Conservation (phyloP, 1,140 invertebrate genomes). For the Cheumatopsyche charites region DNA sequence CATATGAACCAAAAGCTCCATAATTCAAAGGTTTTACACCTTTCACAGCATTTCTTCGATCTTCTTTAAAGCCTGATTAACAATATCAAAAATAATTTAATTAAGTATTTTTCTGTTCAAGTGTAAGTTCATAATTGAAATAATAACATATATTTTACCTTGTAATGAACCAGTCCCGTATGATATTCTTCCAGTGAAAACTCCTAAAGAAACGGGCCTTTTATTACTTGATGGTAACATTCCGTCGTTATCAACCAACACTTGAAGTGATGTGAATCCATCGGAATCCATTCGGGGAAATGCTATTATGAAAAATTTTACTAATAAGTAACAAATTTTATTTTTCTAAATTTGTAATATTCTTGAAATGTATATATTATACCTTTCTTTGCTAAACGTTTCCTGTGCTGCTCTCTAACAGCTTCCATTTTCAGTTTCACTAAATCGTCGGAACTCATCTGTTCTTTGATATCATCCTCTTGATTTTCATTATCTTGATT, state of each 20-base stretch:
- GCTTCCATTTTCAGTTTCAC: constrained; percentile 61
- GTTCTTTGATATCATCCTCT: constrained; percentile 50
- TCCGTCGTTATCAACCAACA: constrained; percentile 81
- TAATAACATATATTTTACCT: constrained; percentile 50
- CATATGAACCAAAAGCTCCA: constrained; percentile 94
- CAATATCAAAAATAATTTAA: too few relatives aligned
- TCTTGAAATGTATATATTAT: background rate
- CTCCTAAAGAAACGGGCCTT: constrained; percentile 81
- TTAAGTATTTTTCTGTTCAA: too few relatives aligned
- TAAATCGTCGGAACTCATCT: constrained; percentile 54
- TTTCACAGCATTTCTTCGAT: constrained; percentile 86
- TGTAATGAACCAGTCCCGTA: constrained; percentile 75
- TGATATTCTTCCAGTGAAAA: constrained; percentile 79
- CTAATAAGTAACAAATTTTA: background rate
- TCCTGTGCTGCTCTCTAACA: constrained; percentile 56
- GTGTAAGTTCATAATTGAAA: constrained; percentile 4
- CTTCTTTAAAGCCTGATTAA: constrained; percentile 76
- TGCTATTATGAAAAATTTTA: constrained; percentile 48
- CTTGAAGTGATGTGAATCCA: constrained; percentile 78
- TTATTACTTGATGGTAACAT: constrained; percentile 73
- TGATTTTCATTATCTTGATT: constrained; percentile 28
- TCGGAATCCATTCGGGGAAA: constrained; percentile 61
- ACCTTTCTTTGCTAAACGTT: constrained; percentile 60
- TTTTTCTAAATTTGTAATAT: background rate
- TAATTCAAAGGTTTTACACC: constrained; percentile 92